Percentiles rank a stretch among this genome's conserved stretches.
phyloP scores from a whole-genome alignment of 2,113 vertebrate species.

The Tapirus terrestris region DNA sequence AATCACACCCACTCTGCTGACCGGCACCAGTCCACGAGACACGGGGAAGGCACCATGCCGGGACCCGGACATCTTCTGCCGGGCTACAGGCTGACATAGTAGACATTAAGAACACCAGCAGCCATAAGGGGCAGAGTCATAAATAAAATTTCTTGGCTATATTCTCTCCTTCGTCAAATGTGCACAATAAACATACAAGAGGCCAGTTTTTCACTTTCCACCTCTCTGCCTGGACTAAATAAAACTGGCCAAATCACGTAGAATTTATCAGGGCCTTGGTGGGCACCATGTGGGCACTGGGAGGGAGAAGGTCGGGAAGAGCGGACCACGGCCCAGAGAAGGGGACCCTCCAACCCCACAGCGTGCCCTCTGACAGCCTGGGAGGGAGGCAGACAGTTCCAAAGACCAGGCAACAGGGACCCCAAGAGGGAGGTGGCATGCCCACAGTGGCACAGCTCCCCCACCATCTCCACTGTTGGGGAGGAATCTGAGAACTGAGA shows the following conservation, averaged over 20 bases:
- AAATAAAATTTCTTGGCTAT: fast-evolving
- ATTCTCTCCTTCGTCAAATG: fast-evolving
- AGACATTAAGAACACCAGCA: fast-evolving
- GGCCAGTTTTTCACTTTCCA: too few relatives aligned
- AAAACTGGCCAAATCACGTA: fast-evolving
- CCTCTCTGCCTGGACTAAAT: background rate
- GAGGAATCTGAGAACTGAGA: background rate
- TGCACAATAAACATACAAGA: background rate
- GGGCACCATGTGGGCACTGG: fast-evolving
- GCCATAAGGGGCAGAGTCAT: fast-evolving
- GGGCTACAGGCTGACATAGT: fast-evolving
- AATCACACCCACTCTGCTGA: background rate
- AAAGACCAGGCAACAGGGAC: background rate
- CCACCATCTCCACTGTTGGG: fast-evolving
- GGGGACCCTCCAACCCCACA: too few relatives aligned
- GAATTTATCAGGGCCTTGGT: background rate
- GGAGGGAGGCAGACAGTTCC: fast-evolving
- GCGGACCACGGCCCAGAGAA: too few relatives aligned
- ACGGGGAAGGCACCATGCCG: fast-evolving
- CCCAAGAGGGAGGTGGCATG: fast-evolving
- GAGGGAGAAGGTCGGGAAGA: fast-evolving
- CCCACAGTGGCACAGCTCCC: background rate
- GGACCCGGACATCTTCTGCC: fast-evolving
- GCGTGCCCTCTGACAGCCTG: fast-evolving
- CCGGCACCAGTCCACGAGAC: background rate